These are phyloP conservation scores for Psylliodes chrysocephalus DNA, from an alignment of 2,888 invertebrate species.

Conservation along the genomic window DNA sequence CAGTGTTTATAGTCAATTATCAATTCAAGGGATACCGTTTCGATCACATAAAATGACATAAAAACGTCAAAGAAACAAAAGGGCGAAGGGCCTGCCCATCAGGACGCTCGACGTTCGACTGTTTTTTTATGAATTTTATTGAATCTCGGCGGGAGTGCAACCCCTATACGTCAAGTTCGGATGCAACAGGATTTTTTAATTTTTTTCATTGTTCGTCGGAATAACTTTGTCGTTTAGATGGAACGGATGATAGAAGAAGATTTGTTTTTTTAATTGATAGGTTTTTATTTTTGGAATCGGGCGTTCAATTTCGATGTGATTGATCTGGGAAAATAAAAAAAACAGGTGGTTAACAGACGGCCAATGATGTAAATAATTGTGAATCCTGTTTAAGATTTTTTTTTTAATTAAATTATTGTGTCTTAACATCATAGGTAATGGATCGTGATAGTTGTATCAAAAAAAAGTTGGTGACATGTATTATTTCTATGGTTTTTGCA, in stretches of 20 bases:
- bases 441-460: no score
- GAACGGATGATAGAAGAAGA: background rate
- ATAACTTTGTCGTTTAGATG: constrained; percentile 13
- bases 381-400: no score
- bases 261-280: constrained; percentile 9
- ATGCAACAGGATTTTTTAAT: constrained; percentile 29
- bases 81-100: constrained; percentile 37
- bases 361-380: no score
- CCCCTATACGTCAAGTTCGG: constrained; percentile 47
- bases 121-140: constrained; percentile 43
- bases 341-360: constrained; percentile 1
- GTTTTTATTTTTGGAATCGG: background rate
- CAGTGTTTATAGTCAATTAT: constrained; percentile 49
- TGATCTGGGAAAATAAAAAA: constrained; percentile 3
- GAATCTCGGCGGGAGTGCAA: constrained; percentile 45
- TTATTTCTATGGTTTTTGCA: no score
- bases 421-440: no score
- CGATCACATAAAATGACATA: constrained; percentile 53
- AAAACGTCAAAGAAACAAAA: constrained; percentile 53
- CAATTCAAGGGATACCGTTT: constrained; percentile 50
- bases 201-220: constrained; percentile 26
- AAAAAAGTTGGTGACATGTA: no score
- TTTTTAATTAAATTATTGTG: no score
- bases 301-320: background rate
- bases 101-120: constrained; percentile 38